Percentiles rank a stretch among this genome's conserved stretches.
These are phyloP conservation scores for Malurus cyaneus DNA, from an alignment of 2,113 vertebrate species.

Conservation along the genomic window DNA sequence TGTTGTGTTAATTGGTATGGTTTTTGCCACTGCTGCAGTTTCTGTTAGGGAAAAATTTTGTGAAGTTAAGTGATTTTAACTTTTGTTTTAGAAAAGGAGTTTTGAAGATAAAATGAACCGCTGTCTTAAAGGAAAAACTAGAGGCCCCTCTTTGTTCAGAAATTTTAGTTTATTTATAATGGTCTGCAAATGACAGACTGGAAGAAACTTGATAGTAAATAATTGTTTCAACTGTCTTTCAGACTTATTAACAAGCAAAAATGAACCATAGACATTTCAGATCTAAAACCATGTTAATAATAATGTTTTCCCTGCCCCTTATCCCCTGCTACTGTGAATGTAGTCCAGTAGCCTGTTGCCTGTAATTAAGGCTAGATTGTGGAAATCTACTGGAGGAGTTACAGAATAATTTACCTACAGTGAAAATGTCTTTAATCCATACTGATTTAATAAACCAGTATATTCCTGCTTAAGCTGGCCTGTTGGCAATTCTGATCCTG, in stretches of 20 bases:
- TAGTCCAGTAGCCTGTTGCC: neutral
- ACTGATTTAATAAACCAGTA: neutral
- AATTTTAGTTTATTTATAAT: neutral
- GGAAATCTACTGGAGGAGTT: neutral
- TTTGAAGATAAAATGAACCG: neutral
- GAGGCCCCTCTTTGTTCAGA: neutral
- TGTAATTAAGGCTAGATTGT: neutral
- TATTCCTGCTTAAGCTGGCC: neutral
- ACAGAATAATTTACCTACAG: neutral
- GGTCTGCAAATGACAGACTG: neutral
- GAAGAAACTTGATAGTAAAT: neutral
- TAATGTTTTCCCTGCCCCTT: neutral
- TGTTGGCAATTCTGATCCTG: neutral
- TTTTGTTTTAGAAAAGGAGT: neutral
- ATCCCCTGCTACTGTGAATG: accelerated
- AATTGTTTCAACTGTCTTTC: neutral
- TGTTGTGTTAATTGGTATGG: neutral
- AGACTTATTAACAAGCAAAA: neutral
- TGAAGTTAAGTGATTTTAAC: neutral
- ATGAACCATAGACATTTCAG: neutral
- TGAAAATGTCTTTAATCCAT: neutral
- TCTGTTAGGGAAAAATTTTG: neutral
- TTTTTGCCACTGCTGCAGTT: neutral
- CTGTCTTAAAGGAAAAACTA: neutral
- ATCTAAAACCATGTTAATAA: neutral